Evolutionary conservation across 2,888 invertebrate species (phyloP).

Genomic region (Copidosoma aretas): DNA sequence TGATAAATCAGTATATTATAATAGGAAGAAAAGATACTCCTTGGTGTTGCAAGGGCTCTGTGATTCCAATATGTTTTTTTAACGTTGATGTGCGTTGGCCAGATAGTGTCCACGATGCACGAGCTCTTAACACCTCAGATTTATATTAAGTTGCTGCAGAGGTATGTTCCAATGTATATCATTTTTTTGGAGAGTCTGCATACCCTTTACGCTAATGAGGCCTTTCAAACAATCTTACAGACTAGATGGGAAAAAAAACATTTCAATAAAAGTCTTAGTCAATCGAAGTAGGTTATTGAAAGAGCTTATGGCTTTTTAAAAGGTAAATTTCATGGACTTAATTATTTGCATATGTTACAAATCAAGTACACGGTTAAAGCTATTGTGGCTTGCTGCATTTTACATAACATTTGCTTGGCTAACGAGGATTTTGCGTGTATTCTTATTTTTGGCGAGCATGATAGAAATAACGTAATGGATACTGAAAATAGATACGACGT

Average conservation of each 20-base stretch:
- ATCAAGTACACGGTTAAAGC: background rate
- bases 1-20: background rate
- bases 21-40: background rate
- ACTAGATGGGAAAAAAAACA: background rate
- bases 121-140: conserved; percentile 6
- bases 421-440: background rate
- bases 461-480: background rate
- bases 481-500: too few relatives aligned
- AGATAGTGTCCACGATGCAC: conserved; percentile 12
- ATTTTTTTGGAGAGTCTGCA: conserved; percentile 1
- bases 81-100: conserved; percentile 13
- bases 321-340: conserved; percentile 1
- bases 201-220: background rate
- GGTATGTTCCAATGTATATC: background rate
- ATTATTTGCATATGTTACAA: conserved; percentile 1
- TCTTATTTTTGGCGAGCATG: conserved; percentile 6
- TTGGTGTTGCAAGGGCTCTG: conserved; percentile 5
- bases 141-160: background rate
- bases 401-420: conserved; percentile 9
- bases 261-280: conserved; percentile 6
- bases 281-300: conserved; percentile 3
- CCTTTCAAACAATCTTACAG: conserved; percentile 1
- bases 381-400: conserved; percentile 3
- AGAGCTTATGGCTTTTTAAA: conserved; percentile 10
- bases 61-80: conserved; percentile 3